These are phyloP conservation scores for Poecile atricapillus DNA, from an alignment of 2,113 vertebrate genomes.

Conservation along the genomic window DNA sequence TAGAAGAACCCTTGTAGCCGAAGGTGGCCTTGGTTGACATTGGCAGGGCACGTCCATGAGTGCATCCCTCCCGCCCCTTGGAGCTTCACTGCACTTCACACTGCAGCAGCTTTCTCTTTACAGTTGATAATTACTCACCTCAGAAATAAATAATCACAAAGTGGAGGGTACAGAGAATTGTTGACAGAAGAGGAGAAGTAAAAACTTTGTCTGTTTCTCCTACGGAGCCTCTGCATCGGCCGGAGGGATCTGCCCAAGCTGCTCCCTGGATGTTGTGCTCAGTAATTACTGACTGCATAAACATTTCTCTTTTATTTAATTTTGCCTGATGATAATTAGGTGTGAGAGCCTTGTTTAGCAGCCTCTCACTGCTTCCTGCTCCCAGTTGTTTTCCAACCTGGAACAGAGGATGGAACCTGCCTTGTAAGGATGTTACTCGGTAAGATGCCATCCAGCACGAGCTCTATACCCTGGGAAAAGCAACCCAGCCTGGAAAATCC, in stretches of 20 bases:
- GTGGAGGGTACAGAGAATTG: not conserved
- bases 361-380: not conserved
- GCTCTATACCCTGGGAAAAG: not conserved
- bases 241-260: not conserved
- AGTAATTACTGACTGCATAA: not conserved
- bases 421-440: accelerated
- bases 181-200: not conserved
- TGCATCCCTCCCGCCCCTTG: not conserved
- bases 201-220: not conserved
- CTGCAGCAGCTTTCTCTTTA: not conserved
- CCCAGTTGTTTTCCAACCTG: not conserved
- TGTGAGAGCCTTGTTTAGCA: not conserved
- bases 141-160: not conserved
- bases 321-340: not conserved
- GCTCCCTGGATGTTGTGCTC: not conserved
- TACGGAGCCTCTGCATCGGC: accelerated
- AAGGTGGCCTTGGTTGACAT: constrained; percentile 11
- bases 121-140: not conserved
- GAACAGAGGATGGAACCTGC: not conserved
- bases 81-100: not conserved
- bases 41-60: not conserved
- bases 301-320: not conserved
- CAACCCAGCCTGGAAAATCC: not conserved
- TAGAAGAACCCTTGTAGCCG: not conserved
- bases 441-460: not conserved